These are phyloP conservation scores for Murina feae DNA, from an alignment of 2,113 vertebrate species.

Conservation along the genomic window DNA sequence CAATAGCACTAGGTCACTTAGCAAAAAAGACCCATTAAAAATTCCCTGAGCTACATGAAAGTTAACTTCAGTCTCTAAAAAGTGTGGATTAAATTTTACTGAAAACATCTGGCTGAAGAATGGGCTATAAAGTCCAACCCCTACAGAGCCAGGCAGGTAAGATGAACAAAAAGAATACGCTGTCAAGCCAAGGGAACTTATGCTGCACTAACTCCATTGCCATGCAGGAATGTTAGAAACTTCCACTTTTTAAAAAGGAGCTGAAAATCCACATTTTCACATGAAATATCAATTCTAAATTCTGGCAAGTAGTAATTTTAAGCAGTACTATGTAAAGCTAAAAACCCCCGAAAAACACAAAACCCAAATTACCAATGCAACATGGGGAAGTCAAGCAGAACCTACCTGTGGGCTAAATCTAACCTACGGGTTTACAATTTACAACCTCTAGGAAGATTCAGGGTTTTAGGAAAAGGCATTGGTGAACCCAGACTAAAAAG, in stretches of 20 bases:
- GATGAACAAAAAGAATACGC: neutral
- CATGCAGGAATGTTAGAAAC: neutral
- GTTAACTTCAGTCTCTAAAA: constrained; percentile 4
- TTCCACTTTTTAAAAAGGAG: neutral
- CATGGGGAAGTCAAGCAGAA: neutral
- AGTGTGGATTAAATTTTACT: neutral
- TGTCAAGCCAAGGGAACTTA: neutral
- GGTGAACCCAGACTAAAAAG: neutral
- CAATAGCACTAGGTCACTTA: neutral
- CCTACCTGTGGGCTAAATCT: neutral
- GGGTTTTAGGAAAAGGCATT: neutral
- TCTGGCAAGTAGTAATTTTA: constrained; percentile 11
- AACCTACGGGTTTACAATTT: neutral
- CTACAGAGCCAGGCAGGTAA: neutral
- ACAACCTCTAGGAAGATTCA: neutral
- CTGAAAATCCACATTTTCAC: neutral
- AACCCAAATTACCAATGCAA: neutral
- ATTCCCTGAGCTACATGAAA: neutral
- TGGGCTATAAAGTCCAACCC: neutral
- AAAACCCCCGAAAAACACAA: neutral
- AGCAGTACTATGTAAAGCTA: neutral
- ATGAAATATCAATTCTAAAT: constrained; percentile 17
- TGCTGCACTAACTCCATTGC: neutral
- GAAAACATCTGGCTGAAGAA: neutral
- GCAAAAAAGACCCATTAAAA: neutral